A percentile compares a stretch with the other conserved stretches of the same genome.
Evolutionary conservation across 2,888 invertebrate genomes (phyloP).

Genomic region (Cylindroiulus punctatus): DNA sequence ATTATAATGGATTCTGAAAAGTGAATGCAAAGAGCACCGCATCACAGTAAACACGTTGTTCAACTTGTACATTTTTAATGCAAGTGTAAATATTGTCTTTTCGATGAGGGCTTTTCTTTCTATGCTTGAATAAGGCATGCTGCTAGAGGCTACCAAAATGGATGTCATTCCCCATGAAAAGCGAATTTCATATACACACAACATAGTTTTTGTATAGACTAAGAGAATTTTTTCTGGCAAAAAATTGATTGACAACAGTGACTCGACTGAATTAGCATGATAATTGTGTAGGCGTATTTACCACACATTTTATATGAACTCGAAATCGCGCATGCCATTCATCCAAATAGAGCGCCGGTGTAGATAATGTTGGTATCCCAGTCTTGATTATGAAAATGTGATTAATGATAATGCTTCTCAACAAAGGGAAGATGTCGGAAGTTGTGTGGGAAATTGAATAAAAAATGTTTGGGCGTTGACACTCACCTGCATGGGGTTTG

Average conservation of each 20-base stretch:
- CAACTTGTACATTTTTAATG: no score
- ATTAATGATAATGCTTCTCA: slow-evolving; percentile 18
- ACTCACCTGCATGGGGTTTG: not conserved
- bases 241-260: not conserved
- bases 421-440: slow-evolving; percentile 10
- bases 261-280: not conserved
- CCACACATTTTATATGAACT: not conserved
- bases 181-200: no score
- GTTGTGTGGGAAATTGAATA: not conserved
- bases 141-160: no score
- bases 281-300: not conserved
- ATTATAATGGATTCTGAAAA: no score
- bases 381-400: not conserved
- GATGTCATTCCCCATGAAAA: no score
- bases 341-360: not conserved
- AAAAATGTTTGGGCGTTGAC: not conserved
- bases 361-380: not conserved
- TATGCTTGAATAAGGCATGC: no score
- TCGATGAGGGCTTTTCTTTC: no score
- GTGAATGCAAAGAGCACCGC: no score
- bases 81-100: no score
- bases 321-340: not conserved
- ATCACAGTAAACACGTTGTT: no score
- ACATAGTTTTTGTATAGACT: no score
- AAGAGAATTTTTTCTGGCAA: not conserved